Evolutionary conservation across 2,888 invertebrate species (phyloP).

Genomic region (Rhagonycha lutea): DNA sequence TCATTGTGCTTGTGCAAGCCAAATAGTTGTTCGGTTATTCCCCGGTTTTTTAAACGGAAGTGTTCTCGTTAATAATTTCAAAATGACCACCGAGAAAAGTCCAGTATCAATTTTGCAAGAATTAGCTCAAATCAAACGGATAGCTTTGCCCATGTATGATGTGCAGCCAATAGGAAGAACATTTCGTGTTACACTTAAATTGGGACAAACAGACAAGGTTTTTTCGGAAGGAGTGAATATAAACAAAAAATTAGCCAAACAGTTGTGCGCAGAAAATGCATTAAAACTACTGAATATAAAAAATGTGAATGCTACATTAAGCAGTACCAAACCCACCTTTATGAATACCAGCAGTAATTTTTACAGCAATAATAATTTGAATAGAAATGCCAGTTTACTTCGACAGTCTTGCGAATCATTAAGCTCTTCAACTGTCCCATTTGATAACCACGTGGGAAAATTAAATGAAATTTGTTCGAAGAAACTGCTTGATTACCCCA

Average conservation of each 20-base stretch:
- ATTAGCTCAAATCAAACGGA: slow-evolving; percentile 49
- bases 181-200: slow-evolving; percentile 50
- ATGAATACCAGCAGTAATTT: not conserved
- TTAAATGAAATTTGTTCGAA: slow-evolving; percentile 50
- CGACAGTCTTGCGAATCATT: not conserved
- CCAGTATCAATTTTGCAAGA: slow-evolving; percentile 58
- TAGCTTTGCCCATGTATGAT: slow-evolving; percentile 49
- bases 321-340: not conserved
- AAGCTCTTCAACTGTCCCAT: slow-evolving; percentile 29
- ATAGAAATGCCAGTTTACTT: not conserved
- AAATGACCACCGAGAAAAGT: slow-evolving; percentile 44
- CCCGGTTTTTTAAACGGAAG: not conserved
- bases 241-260: slow-evolving; percentile 55
- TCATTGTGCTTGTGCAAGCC: not conserved
- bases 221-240: slow-evolving; percentile 48
- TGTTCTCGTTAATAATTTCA: not conserved
- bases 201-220: slow-evolving; percentile 43
- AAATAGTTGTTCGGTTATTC: not conserved
- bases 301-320: not conserved
- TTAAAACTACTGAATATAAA: slow-evolving; percentile 34
- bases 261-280: slow-evolving; percentile 52
- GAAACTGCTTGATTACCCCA: slow-evolving; percentile 48
- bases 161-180: not conserved
- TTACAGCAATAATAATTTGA: not conserved
- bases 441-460: slow-evolving; percentile 42